Conservation (phyloP, 1,140 invertebrate species). For the Drosophila kohkoa region DNA sequence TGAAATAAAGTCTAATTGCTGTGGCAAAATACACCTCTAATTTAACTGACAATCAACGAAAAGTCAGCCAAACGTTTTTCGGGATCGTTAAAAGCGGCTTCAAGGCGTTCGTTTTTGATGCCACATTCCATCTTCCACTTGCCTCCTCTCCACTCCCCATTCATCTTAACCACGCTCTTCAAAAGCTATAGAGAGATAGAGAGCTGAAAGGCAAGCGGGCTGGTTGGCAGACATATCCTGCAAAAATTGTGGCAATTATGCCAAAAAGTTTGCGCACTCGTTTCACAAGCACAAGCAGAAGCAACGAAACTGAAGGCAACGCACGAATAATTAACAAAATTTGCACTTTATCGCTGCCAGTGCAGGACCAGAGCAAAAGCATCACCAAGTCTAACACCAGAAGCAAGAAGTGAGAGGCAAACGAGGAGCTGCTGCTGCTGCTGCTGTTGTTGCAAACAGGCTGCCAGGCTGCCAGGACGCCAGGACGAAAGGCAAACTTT, state of each 20-base stretch:
- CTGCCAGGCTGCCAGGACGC: no score
- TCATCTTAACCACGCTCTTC: no score
- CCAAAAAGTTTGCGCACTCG: constrained; percentile 54
- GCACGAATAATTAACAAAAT: constrained; percentile 84
- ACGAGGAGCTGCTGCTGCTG: no score
- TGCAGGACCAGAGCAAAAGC: constrained; percentile 55
- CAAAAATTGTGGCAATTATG: constrained; percentile 80
- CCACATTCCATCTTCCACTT: no score
- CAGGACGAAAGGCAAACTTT: constrained; percentile 65
- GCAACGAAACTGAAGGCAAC: constrained; percentile 47
- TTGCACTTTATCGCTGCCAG: constrained; percentile 81
- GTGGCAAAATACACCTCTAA: constrained; percentile 31
- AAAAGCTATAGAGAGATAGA: neutral
- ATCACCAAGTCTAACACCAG: constrained; percentile 4
- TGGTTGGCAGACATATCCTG: constrained; percentile 39
- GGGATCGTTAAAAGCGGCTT: constrained; percentile 31
- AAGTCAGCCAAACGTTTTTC: constrained; percentile 19
- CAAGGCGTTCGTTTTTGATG: constrained; percentile 40
- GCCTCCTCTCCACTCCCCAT: no score
- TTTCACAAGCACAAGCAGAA: constrained; percentile 6
- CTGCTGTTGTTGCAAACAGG: no score
- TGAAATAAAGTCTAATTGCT: constrained; percentile 53
- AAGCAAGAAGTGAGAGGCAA: neutral
- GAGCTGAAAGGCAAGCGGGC: neutral
- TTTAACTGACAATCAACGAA: constrained; percentile 27